Conservation (phyloP, 2,888 invertebrate genomes). For the Acanthoscelides obtectus region DNA sequence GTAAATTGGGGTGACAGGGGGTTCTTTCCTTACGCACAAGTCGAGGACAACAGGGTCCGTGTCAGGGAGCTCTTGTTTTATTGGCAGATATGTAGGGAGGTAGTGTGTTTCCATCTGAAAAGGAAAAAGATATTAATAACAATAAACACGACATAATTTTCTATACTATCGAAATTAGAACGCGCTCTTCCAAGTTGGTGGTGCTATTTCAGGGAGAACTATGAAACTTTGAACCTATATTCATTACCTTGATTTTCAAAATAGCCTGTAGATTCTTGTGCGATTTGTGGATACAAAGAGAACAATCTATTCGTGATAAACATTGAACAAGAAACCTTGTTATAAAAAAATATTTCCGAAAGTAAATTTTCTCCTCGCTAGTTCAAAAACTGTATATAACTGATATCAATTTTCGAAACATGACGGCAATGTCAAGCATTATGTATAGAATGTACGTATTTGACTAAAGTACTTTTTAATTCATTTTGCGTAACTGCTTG, state of each 20-base stretch:
- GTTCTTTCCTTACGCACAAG: constrained; percentile 30
- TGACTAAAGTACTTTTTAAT: not conserved
- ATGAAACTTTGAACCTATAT: too few relatives aligned
- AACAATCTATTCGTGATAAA: too few relatives aligned
- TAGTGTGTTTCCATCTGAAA: not conserved
- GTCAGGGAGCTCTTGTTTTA: not conserved
- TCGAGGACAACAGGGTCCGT: constrained; percentile 25
- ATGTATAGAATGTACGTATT: not conserved
- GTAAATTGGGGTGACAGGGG: constrained; percentile 18
- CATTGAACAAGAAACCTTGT: too few relatives aligned
- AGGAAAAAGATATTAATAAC: not conserved
- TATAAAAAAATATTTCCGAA: too few relatives aligned
- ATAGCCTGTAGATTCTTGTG: too few relatives aligned
- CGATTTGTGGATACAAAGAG: too few relatives aligned
- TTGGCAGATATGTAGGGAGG: not conserved
- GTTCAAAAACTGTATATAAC: not conserved
- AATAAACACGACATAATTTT: too few relatives aligned
- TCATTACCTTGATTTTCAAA: too few relatives aligned
- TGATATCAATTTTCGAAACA: not conserved
- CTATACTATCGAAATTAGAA: too few relatives aligned
- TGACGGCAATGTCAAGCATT: not conserved
- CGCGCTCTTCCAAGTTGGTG: too few relatives aligned
- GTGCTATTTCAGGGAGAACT: too few relatives aligned
- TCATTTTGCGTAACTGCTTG: not conserved
- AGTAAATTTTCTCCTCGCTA: too few relatives aligned